Evolutionary conservation across 2,888 invertebrate genomes (phyloP).

Genomic region (Watsonalla cultraria): DNA sequence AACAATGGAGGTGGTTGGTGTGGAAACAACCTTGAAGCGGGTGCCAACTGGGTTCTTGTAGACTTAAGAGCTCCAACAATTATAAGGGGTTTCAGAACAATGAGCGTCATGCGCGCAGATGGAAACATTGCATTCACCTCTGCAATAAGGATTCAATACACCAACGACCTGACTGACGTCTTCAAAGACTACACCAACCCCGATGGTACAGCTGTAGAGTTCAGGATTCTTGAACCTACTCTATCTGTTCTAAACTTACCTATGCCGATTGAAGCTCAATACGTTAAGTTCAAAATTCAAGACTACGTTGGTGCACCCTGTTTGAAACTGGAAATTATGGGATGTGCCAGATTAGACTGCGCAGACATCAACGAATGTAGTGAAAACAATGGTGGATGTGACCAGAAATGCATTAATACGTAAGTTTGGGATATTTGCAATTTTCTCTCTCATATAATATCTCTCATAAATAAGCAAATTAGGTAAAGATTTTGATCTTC

Average conservation of each 20-base stretch:
- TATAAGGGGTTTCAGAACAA: slow-evolving; percentile 93
- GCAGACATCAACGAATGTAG: slow-evolving; percentile 93
- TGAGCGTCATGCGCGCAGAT: slow-evolving; percentile 90
- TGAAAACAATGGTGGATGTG: slow-evolving; percentile 92
- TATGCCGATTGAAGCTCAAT: slow-evolving; percentile 94
- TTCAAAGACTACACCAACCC: slow-evolving; percentile 96
- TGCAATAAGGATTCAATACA: slow-evolving; percentile 92
- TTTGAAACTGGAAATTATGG: slow-evolving; percentile 93
- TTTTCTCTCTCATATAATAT: neutral
- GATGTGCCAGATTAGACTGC: slow-evolving; percentile 93
- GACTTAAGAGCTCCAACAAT: slow-evolving; percentile 94
- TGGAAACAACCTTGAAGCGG: slow-evolving; percentile 90
- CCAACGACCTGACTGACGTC: slow-evolving; percentile 91
- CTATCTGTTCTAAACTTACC: slow-evolving; percentile 94
- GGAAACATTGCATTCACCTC: slow-evolving; percentile 93
- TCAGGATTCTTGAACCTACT: slow-evolving; percentile 92
- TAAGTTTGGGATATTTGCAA: slow-evolving; percentile 42
- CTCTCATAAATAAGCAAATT: neutral
- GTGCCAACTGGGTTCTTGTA: slow-evolving; percentile 92
- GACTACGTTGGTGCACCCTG: slow-evolving; percentile 94
- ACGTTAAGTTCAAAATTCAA: slow-evolving; percentile 90
- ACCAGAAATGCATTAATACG: slow-evolving; percentile 94
- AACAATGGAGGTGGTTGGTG: slow-evolving; percentile 94
- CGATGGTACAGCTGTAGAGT: slow-evolving; percentile 95
- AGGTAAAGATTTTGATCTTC: neutral